Percentiles rank a stretch among this genome's conserved stretches.
Evolutionary conservation across 2,113 vertebrate species (phyloP).

Genomic region (Baryphthengus martii): DNA sequence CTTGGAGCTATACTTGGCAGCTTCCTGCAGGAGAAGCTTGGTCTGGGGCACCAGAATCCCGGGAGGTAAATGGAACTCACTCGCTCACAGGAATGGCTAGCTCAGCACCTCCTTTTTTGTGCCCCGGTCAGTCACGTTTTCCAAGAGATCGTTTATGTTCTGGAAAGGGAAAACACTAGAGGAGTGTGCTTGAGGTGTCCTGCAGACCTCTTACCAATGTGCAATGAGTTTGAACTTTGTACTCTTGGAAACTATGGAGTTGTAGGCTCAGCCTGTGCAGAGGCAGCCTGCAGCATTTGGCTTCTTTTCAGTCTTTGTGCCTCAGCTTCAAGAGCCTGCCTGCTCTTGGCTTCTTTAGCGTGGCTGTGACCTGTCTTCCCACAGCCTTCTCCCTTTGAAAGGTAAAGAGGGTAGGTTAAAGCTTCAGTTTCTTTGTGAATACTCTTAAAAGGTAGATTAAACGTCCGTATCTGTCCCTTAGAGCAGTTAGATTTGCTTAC

Average conservation of each 20-base stretch:
- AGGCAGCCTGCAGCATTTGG: not conserved
- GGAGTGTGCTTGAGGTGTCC: not conserved
- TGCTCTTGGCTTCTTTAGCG: not conserved
- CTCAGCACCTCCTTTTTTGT: not conserved
- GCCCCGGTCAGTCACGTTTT: not conserved
- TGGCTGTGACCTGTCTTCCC: not conserved
- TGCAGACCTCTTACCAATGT: not conserved
- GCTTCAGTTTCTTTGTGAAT: not conserved
- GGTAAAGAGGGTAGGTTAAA: not conserved
- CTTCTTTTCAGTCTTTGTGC: not conserved
- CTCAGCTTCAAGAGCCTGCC: not conserved
- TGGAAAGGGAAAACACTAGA: not conserved
- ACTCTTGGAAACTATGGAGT: not conserved
- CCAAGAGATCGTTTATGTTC: not conserved
- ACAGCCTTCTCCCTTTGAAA: not conserved
- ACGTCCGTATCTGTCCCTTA: not conserved
- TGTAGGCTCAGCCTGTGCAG: not conserved
- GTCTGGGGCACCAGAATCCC: not conserved
- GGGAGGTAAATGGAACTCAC: not conserved
- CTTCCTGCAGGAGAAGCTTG: not conserved
- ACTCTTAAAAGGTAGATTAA: conserved; percentile 7
- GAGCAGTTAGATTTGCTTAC: not conserved
- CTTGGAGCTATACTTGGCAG: not conserved
- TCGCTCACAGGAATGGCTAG: not conserved
- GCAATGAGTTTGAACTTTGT: not conserved